Percentiles rank a stretch among this genome's conserved stretches.
phyloP scores from a whole-genome alignment of 2,797 vertebrate species.

The Glyptemys insculpta region DNA sequence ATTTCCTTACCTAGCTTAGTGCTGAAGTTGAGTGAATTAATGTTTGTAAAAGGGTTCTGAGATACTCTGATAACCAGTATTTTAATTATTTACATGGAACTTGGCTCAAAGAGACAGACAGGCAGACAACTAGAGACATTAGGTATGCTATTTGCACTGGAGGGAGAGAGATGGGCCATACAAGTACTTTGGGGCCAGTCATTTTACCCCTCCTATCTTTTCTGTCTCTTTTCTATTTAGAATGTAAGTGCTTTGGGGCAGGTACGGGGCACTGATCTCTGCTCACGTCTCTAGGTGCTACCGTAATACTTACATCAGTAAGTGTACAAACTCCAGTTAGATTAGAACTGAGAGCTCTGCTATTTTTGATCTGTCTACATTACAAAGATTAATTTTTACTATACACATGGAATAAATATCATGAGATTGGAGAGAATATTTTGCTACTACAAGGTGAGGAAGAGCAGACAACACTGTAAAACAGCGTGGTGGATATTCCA shows the following conservation, averaged over 20 bases:
- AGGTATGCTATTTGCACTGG: neutral
- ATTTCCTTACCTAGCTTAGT: neutral
- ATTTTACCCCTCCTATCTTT: constrained; percentile 14
- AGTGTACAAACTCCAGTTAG: neutral
- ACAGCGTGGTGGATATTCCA: neutral
- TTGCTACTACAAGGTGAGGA: neutral
- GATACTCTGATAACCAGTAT: neutral
- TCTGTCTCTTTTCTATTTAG: constrained; percentile 49
- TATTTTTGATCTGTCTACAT: neutral
- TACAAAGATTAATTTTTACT: neutral
- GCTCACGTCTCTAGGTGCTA: neutral
- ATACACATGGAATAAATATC: neutral
- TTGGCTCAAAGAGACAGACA: neutral
- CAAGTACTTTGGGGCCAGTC: neutral
- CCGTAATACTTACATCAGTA: neutral
- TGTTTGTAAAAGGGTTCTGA: neutral
- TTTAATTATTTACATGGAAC: neutral
- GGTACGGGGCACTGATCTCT: neutral
- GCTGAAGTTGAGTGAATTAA: neutral
- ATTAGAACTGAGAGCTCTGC: neutral
- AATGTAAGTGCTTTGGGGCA: constrained; percentile 53
- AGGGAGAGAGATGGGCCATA: neutral
- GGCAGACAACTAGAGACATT: neutral
- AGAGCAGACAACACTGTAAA: neutral
- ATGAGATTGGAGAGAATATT: neutral